Evolutionary conservation across 2,888 invertebrate species (phyloP), one percentile per base, ranked within the genome.

Genomic region (Sylvicola cinctus): DNA sequence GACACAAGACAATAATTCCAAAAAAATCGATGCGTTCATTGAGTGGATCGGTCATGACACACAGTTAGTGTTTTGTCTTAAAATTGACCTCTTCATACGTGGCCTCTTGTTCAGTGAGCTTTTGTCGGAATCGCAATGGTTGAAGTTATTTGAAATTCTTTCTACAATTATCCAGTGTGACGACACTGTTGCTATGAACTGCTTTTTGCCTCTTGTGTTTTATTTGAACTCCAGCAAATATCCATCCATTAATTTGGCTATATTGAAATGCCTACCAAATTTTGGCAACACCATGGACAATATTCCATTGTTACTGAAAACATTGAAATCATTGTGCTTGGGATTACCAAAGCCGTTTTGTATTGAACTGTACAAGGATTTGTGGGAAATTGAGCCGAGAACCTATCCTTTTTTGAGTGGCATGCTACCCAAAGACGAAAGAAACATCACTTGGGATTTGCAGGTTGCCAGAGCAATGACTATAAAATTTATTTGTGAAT

Each of bases 391-490:
- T 1, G 73, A 79, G 50, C 26, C 36, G 3, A 13, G 37, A 23
- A 74, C 71, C 45, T 78, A 74, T 49, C 68, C 74, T 0, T 70
- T 74, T 46, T 54, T 80, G 2, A 70, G 72, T 45, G 64, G 68
- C 41, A 46, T 70, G 4, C 46, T 68, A 15, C 44, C 54, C 2
- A 52, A 54, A 23, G 38, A 46, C 11, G 45, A 44, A 36, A 46
- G 47, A 26, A 42, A 43, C 0, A 57, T 56, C 11, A 49, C 60
- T 23, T 66, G 64, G 63, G 67, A 71, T 43, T 47, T 65, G 29
- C 62, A 70, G 36, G 55, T 73, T 14, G 66, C 70, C 0, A 65
- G 64, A 39, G 70, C 73, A 0, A 46, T 56, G 16, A 65, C 71
- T 2, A 63, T 74, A 29, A 61, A 59, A 40, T 58, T 66, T 39